Conservation (phyloP, 1,140 invertebrate species). For the Lepidurus packardi region DNA sequence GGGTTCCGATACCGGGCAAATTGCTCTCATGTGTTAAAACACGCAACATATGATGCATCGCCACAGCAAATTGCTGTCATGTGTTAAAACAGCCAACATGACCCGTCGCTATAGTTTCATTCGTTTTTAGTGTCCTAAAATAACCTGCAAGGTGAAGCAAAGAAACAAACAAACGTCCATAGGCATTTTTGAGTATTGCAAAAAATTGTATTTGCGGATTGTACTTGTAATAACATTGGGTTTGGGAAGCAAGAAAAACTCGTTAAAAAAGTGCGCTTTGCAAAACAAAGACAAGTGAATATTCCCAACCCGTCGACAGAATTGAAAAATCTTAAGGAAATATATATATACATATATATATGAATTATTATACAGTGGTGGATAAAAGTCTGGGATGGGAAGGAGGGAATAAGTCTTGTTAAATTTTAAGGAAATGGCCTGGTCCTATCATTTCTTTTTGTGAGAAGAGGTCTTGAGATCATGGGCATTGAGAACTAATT, state of each 20-base stretch:
- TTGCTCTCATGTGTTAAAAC: slow-evolving; percentile 72
- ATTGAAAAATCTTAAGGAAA: neutral
- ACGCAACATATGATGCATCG: slow-evolving; percentile 4
- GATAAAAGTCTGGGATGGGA: neutral
- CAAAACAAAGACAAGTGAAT: neutral
- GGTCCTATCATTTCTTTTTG: neutral
- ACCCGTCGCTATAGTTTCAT: too few species aligned
- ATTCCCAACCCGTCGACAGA: neutral
- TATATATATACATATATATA: slow-evolving; percentile 16
- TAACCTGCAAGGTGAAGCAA: neutral
- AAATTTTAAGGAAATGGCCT: neutral
- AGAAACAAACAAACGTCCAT: neutral
- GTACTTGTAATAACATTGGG: neutral
- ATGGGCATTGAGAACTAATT: neutral
- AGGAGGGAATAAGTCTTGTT: neutral
- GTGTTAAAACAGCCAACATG: neutral
- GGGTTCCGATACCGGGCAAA: slow-evolving; percentile 82
- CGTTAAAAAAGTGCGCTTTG: neutral
- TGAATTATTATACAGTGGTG: slow-evolving; percentile 9
- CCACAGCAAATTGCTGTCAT: neutral
- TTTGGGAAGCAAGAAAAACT: neutral
- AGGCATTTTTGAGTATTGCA: neutral
- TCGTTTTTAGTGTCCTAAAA: neutral
- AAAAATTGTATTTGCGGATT: neutral
- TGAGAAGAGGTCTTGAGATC: neutral